A percentile compares a stretch with the other conserved stretches of the same genome.
phyloP scores from a whole-genome alignment of 1,140 invertebrate species.

The Camponotus floridanus region DNA sequence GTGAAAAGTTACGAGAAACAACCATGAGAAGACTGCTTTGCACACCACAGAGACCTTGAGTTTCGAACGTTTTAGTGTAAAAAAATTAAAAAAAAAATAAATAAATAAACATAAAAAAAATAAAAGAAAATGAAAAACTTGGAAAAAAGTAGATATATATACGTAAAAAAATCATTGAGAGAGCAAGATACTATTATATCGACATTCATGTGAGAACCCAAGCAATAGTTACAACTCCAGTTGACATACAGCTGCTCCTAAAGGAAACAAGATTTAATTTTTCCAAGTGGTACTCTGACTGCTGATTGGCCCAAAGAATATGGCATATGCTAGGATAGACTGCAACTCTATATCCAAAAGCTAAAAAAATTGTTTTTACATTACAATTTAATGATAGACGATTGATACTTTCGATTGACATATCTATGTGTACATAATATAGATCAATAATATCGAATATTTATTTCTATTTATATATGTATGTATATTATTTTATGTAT shows the following conservation, averaged over 20 bases:
- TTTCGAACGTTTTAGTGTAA: constrained; percentile 66
- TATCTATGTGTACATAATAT: constrained; percentile 68
- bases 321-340: constrained; percentile 82
- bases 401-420: constrained; percentile 62
- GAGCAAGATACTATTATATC: constrained; percentile 76
- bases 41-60: constrained; percentile 73
- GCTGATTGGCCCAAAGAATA: constrained; percentile 84
- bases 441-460: constrained; percentile 55
- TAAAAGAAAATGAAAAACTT: constrained; percentile 65
- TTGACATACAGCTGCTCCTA: constrained; percentile 85
- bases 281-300: constrained; percentile 83
- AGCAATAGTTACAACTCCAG: constrained; percentile 84
- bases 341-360: constrained; percentile 83
- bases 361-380: constrained; percentile 78
- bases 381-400: constrained; percentile 73
- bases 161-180: constrained; percentile 73
- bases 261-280: constrained; percentile 84
- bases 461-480: constrained; percentile 71
- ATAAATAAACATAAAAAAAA: constrained; percentile 63
- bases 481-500: constrained; percentile 39
- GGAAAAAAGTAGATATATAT: constrained; percentile 63
- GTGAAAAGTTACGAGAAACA: constrained; percentile 67
- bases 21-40: constrained; percentile 73
- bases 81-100: constrained; percentile 66
- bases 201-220: constrained; percentile 76